Evolutionary conservation across 2,888 invertebrate genomes (phyloP).

Genomic region (Pachycephus smyrnensis): DNA sequence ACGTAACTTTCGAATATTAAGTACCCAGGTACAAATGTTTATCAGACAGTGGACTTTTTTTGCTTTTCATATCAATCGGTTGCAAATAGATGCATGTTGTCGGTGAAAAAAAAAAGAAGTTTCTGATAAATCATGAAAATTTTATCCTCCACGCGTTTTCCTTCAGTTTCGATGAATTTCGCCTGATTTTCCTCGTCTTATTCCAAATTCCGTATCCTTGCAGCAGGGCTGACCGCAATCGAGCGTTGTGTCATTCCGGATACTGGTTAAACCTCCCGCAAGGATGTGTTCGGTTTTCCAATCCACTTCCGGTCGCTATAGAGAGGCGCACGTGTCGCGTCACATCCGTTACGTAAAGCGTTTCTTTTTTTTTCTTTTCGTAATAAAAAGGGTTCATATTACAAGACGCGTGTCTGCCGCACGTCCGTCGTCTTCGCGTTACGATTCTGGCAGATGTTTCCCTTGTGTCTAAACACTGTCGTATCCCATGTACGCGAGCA

Average conservation of each 20-base stretch:
- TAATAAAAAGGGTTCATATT: conserved; percentile 49
- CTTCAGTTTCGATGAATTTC: not conserved
- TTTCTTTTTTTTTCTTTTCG: conserved; percentile 23
- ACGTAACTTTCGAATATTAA: not conserved
- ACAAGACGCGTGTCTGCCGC: conserved; percentile 45
- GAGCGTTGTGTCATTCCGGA: not conserved
- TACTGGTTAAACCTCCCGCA: not conserved
- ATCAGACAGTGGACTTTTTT: not conserved
- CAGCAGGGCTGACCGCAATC: not conserved
- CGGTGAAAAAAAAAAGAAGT: no score
- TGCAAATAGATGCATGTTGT: not conserved
- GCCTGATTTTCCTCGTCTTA: not conserved
- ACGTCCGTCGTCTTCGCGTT: conserved; percentile 31
- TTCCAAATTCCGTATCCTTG: not conserved
- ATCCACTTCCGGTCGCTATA: conserved; percentile 46
- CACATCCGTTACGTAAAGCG: conserved; percentile 56
- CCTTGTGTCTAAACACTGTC: not conserved
- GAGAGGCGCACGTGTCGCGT: conserved; percentile 31
- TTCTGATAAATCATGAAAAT: no score
- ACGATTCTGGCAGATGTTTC: conserved; percentile 37
- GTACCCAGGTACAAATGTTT: not conserved
- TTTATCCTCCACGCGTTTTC: not conserved
- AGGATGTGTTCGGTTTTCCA: conserved; percentile 22
- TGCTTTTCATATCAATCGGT: not conserved
- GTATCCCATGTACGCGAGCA: not conserved